phyloP scores from a whole-genome alignment of 2,888 invertebrate species.

The Smittia aterrima region DNA sequence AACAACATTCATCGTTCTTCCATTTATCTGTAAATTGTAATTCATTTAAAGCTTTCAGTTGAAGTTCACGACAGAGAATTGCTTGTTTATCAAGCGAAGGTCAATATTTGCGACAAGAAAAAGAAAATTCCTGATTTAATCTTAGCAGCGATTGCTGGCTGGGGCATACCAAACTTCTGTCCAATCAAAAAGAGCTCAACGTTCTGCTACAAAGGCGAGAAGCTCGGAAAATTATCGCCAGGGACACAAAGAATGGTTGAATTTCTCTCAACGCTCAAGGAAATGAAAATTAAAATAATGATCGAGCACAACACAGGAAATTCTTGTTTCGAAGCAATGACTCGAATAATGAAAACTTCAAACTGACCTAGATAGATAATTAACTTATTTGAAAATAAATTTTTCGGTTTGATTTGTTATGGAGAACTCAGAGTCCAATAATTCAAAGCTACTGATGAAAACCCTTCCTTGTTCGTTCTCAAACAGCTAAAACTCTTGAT shows the following conservation, averaged over 20 bases:
- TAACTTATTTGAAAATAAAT: too few relatives aligned
- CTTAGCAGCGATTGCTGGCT: not conserved
- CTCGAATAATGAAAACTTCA: not conserved
- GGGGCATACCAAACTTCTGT: not conserved
- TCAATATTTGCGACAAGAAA: not conserved
- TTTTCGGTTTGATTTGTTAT: too few relatives aligned
- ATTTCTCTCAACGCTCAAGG: not conserved
- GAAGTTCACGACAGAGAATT: not conserved
- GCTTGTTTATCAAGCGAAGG: too few relatives aligned
- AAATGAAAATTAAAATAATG: not conserved
- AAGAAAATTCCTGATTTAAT: not conserved
- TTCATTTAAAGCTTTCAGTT: not conserved
- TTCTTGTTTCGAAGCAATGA: not conserved
- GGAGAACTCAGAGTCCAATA: not conserved
- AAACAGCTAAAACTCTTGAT: too few relatives aligned
- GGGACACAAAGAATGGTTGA: not conserved
- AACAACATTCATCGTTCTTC: not conserved
- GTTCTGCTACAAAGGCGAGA: not conserved
- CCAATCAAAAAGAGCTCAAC: not conserved
- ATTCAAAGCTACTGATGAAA: not conserved
- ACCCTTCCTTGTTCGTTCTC: too few relatives aligned
- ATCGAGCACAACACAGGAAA: not conserved
- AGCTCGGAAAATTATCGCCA: not conserved
- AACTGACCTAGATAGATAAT: not conserved
- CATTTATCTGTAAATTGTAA: not conserved